These are phyloP conservation scores for Mellilla xanthometata DNA, from an alignment of 2,888 invertebrate genomes.

Conservation along the genomic window DNA sequence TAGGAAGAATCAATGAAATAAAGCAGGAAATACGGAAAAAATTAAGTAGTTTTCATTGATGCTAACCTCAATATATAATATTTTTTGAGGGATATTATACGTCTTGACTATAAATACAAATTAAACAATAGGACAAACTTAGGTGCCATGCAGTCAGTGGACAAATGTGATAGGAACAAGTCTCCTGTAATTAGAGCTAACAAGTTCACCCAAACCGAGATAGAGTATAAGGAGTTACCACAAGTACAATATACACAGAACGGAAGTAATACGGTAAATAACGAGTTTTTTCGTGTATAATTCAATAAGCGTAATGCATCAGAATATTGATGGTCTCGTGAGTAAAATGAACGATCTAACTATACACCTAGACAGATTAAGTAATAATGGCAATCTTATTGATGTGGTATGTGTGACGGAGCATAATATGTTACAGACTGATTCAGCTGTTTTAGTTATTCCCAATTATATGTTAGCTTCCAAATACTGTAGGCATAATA, in stretches of 20 bases:
- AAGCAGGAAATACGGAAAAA: no score
- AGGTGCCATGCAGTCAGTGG: no score
- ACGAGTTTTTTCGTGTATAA: not conserved
- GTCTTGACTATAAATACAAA: slow-evolving; percentile 1
- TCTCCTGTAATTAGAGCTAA: no score
- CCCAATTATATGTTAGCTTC: not conserved
- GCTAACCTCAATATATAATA: no score
- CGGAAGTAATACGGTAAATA: not conserved
- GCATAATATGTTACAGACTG: not conserved
- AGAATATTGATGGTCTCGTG: not conserved
- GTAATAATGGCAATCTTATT: not conserved
- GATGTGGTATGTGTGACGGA: not conserved
- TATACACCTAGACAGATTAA: not conserved
- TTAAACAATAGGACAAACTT: not conserved
- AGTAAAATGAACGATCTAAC: not conserved
- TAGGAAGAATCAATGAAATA: no score
- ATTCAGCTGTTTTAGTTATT: not conserved
- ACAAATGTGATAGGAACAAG: no score
- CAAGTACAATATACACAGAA: no score
- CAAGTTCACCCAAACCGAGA: no score
- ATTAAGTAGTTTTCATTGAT: no score
- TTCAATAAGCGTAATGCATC: not conserved
- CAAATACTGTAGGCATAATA: not conserved
- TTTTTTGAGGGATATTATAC: slow-evolving; percentile 1
- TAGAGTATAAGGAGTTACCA: no score